These are phyloP conservation scores for Bergia sp. DNA, from an alignment of 92 coral and sea anemone genomes.

Conservation along the genomic window DNA sequence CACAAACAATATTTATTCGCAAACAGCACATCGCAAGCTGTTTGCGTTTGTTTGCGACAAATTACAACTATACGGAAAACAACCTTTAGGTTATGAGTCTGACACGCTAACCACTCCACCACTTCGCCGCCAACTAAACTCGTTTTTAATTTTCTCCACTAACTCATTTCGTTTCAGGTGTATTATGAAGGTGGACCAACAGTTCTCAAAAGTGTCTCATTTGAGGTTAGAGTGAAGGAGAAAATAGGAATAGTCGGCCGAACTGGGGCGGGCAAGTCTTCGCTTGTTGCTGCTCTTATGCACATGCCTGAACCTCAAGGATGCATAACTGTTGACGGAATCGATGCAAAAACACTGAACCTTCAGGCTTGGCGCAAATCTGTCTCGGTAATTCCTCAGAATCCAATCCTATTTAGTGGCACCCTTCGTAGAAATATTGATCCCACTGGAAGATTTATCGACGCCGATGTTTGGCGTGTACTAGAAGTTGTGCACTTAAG, in stretches of 20 bases:
- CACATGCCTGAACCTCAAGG: constrained; percentile 26
- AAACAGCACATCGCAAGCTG: no score
- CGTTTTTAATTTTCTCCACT: no score
- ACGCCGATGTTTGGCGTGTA: no score
- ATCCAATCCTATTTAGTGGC: constrained; percentile 33
- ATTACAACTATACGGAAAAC: no score
- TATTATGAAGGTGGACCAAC: not conserved
- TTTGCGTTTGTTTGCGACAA: no score
- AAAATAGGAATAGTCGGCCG: constrained; percentile 30
- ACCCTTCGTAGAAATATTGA: not conserved
- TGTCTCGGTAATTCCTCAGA: constrained; percentile 34
- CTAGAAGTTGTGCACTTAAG: no score
- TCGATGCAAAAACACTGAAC: not conserved
- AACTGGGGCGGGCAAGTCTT: constrained; percentile 23
- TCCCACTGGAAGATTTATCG: no score
- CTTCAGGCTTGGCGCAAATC: constrained; percentile 40
- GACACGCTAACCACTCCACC: no score
- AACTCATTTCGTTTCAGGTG: not conserved
- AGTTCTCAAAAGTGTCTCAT: constrained; percentile 14
- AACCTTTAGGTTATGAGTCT: no score
- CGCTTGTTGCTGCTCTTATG: not conserved
- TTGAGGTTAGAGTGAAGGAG: constrained; percentile 10
- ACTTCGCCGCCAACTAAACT: no score
- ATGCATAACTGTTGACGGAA: constrained; percentile 5
- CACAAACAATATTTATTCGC: no score